Percentiles rank a stretch among this genome's conserved stretches.
Conservation (phyloP, 2,888 invertebrate species). For the Stomorhina lunata region DNA sequence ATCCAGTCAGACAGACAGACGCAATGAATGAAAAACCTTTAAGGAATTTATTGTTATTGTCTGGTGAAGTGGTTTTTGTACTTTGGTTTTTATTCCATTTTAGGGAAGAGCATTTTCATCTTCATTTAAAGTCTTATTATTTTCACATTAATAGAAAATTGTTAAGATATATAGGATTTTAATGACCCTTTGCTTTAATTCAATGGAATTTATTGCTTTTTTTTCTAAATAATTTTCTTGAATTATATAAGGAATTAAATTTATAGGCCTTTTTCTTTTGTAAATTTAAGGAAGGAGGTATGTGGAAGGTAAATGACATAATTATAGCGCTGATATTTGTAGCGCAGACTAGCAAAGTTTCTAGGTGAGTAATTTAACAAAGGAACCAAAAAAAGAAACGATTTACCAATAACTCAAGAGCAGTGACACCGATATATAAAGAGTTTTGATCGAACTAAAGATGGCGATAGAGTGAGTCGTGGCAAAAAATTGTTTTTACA, state of each 20-base stretch:
- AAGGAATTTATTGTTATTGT: conserved; percentile 58
- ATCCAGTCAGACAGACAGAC: no score
- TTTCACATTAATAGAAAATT: conserved; percentile 60
- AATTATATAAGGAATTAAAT: not conserved
- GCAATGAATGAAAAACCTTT: not conserved
- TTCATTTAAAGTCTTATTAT: conserved; percentile 47
- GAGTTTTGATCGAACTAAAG: no score
- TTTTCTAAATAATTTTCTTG: not conserved
- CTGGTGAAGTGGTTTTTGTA: conserved; percentile 34
- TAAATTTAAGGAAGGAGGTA: no score
- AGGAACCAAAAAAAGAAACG: no score
- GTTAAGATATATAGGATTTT: conserved; percentile 56
- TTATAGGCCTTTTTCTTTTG: not conserved
- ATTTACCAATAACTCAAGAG: no score
- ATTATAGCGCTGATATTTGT: no score
- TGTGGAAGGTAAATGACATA: no score
- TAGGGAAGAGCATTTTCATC: not conserved
- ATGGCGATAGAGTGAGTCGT: no score
- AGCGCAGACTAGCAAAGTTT: no score
- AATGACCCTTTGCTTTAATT: conserved; percentile 43
- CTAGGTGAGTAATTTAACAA: no score
- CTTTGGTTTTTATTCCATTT: not conserved
- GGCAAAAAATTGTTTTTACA: no score
- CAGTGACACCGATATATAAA: no score
- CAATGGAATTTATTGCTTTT: not conserved